Evolutionary conservation across 2,797 vertebrate genomes (phyloP).

Genomic region (Lutjanus campechanus): DNA sequence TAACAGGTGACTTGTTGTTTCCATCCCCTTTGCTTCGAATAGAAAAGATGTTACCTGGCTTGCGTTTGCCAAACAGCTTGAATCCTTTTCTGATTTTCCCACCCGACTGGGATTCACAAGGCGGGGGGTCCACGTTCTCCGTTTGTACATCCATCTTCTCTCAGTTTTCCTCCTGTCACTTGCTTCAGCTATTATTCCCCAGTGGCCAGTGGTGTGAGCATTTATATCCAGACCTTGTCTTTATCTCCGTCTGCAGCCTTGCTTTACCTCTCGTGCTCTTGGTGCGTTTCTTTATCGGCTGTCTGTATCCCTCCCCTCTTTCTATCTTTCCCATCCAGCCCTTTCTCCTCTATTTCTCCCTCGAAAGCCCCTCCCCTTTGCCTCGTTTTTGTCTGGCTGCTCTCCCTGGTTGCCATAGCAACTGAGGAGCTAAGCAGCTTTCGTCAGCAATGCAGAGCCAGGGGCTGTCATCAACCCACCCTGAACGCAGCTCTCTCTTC

Average conservation of each 20-base stretch:
- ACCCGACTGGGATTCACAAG: constrained; percentile 92
- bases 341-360: constrained; percentile 85
- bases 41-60: constrained; percentile 94
- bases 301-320: constrained; percentile 77
- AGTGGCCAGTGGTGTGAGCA: constrained; percentile 39
- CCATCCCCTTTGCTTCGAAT: constrained; percentile 92
- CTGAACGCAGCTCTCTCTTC: constrained; percentile 69
- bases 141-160: constrained; percentile 94
- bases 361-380: constrained; percentile 82
- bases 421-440: constrained; percentile 91
- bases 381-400: constrained; percentile 84
- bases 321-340: constrained; percentile 78
- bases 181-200: constrained; percentile 53
- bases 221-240: constrained; percentile 58
- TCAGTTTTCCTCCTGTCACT: constrained; percentile 48
- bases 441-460: constrained; percentile 92
- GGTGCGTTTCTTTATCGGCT: constrained; percentile 69
- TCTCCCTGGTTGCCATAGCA: constrained; percentile 85
- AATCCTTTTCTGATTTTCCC: constrained; percentile 97
- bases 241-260: constrained; percentile 43
- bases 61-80: constrained; percentile 96
- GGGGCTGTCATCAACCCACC: constrained; percentile 84
- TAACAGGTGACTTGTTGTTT: constrained; percentile 88
- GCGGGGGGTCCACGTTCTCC: constrained; percentile 89
- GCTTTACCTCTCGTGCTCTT: constrained; percentile 60